Base-by-base conservation (phyloP, 92 coral and sea anemone species). In the Palythoa grandiflora region DNA sequence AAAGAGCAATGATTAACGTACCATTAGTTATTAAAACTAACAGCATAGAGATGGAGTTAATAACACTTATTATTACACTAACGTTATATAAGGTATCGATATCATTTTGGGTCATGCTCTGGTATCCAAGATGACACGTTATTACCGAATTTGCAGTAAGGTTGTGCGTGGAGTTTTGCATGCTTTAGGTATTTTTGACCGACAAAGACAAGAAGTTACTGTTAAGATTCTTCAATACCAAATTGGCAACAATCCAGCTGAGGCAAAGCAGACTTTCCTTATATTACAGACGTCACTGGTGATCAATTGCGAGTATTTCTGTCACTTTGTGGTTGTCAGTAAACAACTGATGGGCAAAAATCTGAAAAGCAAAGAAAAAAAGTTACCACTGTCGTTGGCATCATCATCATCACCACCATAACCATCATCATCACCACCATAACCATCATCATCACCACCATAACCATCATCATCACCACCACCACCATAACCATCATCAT, bases 131-230 rank as follows among this genome's bases (percentile, higher is more conserved):
- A 44, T 37, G 44, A 66, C 75, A 81, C 16, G 60, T 19, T 16
- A 81, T 81, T 21, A 47, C 86, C 14, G 86, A 28, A 66, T 8
- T 44, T 19, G 15, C 28, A 19, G 83, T 53, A 37, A 20, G 66
- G 83, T 81, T 81, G 21, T 35, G 35, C 19, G 71, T 65, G n/a
- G 61, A 63, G 36, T 81, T 66, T n/a, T 65, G 86, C 86, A 81
- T 81, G 44, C 17, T 37, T 35, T 1, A 1, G 15, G 75, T 63
- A 63, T 63, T 63, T 17, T n/a, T 4, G n/a, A 63, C 19, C 28
- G 16, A 60, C 19, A 60, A 16, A 60, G 68, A 21, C n/a, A 55
- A 9, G 61, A 15, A 55, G 14, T 11, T 55, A 13, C 11, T 55
- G 61, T 55, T 11, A 11, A 55, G 11, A 55, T 55, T 55, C 17